These are phyloP conservation scores for Kryptolebias marmoratus DNA, from an alignment of 2,113 vertebrate species.

Conservation along the genomic window DNA sequence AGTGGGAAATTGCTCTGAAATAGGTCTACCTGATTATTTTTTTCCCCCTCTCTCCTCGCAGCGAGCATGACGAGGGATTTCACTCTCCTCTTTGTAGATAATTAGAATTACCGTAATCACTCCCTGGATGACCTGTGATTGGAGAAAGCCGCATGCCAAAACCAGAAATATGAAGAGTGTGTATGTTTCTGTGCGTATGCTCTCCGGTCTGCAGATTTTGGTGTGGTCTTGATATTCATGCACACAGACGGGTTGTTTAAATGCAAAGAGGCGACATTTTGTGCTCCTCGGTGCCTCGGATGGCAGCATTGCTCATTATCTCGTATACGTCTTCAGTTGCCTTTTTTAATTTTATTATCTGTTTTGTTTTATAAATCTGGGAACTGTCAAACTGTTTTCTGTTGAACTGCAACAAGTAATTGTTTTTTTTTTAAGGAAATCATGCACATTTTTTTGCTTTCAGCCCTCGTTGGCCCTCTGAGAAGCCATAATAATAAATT, in stretches of 20 bases:
- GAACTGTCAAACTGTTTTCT: not conserved
- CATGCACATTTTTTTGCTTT: too few relatives aligned
- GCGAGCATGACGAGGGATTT: constrained; percentile 79
- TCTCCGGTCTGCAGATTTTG: constrained; percentile 4
- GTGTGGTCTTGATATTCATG: not conserved
- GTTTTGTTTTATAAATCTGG: not conserved
- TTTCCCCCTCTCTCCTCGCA: constrained; percentile 58
- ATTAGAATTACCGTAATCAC: constrained; percentile 84
- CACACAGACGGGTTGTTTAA: constrained; percentile 1
- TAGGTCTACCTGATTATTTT: constrained; percentile 75
- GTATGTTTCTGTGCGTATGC: constrained; percentile 29
- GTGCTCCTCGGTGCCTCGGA: constrained; percentile 28
- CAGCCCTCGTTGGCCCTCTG: too few relatives aligned
- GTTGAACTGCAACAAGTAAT: not conserved
- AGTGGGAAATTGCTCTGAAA: constrained; percentile 89
- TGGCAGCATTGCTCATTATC: constrained; percentile 50
- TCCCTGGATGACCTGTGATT: constrained; percentile 79
- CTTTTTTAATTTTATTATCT: not conserved
- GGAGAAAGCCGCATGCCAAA: constrained; percentile 58
- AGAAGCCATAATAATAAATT: too few relatives aligned
- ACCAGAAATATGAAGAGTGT: constrained; percentile 59
- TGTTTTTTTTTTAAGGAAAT: not conserved
- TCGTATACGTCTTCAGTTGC: not conserved
- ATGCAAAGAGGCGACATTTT: not conserved
- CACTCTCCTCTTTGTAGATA: constrained; percentile 75